phyloP scores from a whole-genome alignment of 1,140 invertebrate genomes.

The Diorhabda carinulata region DNA sequence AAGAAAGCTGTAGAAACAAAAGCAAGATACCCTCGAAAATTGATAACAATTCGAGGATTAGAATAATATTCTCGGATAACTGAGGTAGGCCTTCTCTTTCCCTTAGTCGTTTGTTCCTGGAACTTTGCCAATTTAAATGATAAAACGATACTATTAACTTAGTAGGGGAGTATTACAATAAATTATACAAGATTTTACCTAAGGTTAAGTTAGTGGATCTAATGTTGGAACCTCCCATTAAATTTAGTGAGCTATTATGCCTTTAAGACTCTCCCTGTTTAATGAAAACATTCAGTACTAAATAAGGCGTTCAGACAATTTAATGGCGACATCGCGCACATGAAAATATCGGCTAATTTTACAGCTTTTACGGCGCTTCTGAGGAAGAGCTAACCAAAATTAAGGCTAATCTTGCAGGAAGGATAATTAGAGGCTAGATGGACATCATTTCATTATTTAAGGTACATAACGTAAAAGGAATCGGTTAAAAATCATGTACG shows the following conservation, averaged over 20 bases:
- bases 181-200: conserved; percentile 42
- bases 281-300: conserved; percentile 19
- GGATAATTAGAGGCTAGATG: no score
- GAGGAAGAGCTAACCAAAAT: neutral
- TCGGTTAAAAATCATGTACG: no score
- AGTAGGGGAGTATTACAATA: conserved; percentile 33
- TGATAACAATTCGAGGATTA: conserved; percentile 20
- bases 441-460: no score
- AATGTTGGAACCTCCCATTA: conserved; percentile 20
- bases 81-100: conserved; percentile 21
- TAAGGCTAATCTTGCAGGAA: neutral
- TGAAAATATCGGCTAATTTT: conserved; percentile 13
- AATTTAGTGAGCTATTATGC: conserved; percentile 21
- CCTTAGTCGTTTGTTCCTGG: conserved; percentile 30
- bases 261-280: conserved; percentile 15
- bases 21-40: conserved; percentile 3
- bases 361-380: conserved; percentile 5
- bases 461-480: no score
- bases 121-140: conserved; percentile 43
- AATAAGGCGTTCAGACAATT: conserved; percentile 16
- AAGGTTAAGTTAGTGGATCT: conserved; percentile 31
- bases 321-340: neutral
- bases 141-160: conserved; percentile 44
- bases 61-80: conserved; percentile 26
- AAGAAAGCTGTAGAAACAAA: conserved; percentile 6